Conservation (phyloP, 2,797 vertebrate species). For the Molossus molossus region DNA sequence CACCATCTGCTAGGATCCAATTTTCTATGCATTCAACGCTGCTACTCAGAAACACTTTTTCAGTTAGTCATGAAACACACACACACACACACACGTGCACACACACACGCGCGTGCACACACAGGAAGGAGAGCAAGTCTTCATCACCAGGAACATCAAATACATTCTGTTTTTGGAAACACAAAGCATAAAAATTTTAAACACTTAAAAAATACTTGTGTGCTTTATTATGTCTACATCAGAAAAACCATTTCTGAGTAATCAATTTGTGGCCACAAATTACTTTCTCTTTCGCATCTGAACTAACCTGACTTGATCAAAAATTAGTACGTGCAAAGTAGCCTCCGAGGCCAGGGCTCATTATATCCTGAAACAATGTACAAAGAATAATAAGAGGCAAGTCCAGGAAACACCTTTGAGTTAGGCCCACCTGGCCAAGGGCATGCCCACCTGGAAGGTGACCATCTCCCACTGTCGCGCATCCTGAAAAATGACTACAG, state of each 20-base stretch:
- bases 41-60: constrained; percentile 59
- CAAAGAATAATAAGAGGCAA: background rate
- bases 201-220: constrained; percentile 62
- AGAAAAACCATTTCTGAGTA: constrained; percentile 6
- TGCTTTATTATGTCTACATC: background rate
- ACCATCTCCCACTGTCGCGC: background rate
- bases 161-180: constrained; percentile 67
- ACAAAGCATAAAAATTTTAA: background rate
- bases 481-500: background rate
- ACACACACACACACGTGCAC: too few species aligned
- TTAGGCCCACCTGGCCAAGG: background rate
- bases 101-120: too few species aligned
- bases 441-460: background rate
- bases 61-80: background rate
- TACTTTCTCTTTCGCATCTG: background rate
- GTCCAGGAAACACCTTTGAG: background rate
- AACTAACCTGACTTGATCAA: background rate
- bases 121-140: background rate
- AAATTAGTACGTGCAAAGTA: background rate
- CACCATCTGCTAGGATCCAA: constrained; percentile 83
- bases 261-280: background rate
- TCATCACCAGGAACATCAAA: constrained; percentile 58
- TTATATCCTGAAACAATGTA: background rate
- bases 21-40: constrained; percentile 63
- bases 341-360: background rate